A percentile compares a stretch with the other conserved stretches of the same genome.
Conservation (phyloP, 2,888 invertebrate species). For the Caenorhabditis doughertyi region DNA sequence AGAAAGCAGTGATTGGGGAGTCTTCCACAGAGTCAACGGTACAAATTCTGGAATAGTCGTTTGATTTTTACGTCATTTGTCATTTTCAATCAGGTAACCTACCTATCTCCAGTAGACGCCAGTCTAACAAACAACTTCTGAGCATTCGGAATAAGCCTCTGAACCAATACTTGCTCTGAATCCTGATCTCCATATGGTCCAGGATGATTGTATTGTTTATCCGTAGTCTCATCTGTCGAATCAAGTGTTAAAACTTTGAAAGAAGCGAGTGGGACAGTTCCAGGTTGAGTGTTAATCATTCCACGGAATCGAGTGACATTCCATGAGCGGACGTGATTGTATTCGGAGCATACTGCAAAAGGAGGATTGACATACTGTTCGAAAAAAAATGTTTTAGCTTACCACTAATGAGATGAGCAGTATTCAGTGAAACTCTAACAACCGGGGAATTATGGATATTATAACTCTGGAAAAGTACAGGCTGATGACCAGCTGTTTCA, state of each 20-base stretch:
- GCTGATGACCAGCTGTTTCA: constrained; percentile 98
- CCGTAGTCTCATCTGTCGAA: constrained; percentile 84
- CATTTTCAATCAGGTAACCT: neutral
- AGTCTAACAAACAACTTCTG: constrained; percentile 94
- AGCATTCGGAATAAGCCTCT: constrained; percentile 97
- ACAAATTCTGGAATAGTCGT: constrained; percentile 88
- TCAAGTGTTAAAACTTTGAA: constrained; percentile 95
- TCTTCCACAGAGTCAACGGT: constrained; percentile 95
- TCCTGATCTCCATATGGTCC: constrained; percentile 98
- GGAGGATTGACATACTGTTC: neutral
- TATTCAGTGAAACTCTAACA: constrained; percentile 87
- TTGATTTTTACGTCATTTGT: neutral
- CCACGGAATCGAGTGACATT: constrained; percentile 96
- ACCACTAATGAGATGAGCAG: constrained; percentile 95
- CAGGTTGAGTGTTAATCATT: constrained; percentile 99
- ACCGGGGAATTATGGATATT: constrained; percentile 81
- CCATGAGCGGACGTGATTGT: constrained; percentile 98
- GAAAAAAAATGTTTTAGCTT: neutral
- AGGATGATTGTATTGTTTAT: constrained; percentile 69
- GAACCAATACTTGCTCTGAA: constrained; percentile 97
- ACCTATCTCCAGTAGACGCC: constrained; percentile 92
- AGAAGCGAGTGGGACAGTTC: constrained; percentile 96
- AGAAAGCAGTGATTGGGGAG: constrained; percentile 94
- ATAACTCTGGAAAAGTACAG: constrained; percentile 92
- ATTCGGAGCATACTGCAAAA: constrained; percentile 90